phyloP scores from a whole-genome alignment of 2,888 invertebrate species.

The Drosophila parthenogenetica region DNA sequence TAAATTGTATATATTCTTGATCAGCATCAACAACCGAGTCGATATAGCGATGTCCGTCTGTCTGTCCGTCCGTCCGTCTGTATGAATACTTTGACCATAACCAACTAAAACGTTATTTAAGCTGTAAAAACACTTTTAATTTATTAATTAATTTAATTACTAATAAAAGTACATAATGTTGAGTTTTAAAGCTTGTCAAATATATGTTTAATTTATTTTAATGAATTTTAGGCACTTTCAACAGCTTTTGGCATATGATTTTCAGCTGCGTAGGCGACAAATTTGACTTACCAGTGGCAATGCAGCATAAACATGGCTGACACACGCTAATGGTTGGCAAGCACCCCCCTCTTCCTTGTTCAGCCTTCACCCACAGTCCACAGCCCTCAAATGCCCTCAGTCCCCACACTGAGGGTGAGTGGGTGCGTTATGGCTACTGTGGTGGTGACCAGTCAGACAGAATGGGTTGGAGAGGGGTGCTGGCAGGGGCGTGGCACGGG shows the following conservation, averaged over 20 bases:
- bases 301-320: constrained; percentile 63
- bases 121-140: no score
- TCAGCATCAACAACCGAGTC: no score
- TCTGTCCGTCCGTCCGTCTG: no score
- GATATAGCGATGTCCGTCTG: no score
- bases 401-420: constrained; percentile 48
- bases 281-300: constrained; percentile 45
- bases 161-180: no score
- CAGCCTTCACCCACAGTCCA: constrained; percentile 14
- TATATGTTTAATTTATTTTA: neutral
- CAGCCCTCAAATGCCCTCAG: constrained; percentile 27
- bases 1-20: no score
- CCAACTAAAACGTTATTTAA: no score
- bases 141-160: no score
- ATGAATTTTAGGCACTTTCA: neutral
- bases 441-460: constrained; percentile 18
- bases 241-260: constrained; percentile 18
- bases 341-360: constrained; percentile 26
- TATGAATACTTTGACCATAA: no score
- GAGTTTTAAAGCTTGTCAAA: no score
- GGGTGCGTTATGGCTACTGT: constrained; percentile 48
- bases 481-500: constrained; percentile 41
- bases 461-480: neutral
- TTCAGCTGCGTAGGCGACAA: constrained; percentile 38
- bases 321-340: constrained; percentile 72